phyloP scores from a whole-genome alignment of 2,888 invertebrate genomes.

The Himalopsyche kuldschensis region DNA sequence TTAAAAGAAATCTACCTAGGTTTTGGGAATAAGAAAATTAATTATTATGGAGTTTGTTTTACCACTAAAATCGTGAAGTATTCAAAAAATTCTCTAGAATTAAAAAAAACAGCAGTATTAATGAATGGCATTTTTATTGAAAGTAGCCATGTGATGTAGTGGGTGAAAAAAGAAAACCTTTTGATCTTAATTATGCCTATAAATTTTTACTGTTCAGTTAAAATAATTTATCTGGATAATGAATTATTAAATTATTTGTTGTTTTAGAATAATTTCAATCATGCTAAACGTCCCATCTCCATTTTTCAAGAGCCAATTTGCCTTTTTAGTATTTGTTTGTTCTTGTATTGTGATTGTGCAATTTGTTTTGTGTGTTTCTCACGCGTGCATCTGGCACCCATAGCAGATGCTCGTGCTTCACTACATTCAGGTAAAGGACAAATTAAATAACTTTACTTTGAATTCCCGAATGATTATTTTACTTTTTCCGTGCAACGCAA shows the following conservation, averaged over 20 bases:
- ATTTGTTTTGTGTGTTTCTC: constrained; percentile 38
- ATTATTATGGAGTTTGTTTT: too few species aligned
- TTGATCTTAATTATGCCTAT: too few species aligned
- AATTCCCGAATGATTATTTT: not conserved
- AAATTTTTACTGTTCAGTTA: too few species aligned
- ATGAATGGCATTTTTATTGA: too few species aligned
- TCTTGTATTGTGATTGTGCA: constrained; percentile 37
- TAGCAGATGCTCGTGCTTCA: constrained; percentile 49
- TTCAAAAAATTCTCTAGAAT: too few species aligned
- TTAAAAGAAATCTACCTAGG: too few species aligned
- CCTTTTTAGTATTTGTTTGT: constrained; percentile 16
- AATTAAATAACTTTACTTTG: constrained; percentile 4
- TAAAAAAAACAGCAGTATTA: too few species aligned
- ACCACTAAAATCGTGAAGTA: too few species aligned
- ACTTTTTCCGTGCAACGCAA: not conserved
- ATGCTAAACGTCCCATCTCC: not conserved
- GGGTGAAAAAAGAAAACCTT: too few species aligned
- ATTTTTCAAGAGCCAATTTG: not conserved
- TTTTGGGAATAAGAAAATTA: too few species aligned
- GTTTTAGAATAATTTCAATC: not conserved
- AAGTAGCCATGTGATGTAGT: too few species aligned
- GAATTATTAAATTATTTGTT: not conserved
- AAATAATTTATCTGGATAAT: too few species aligned
- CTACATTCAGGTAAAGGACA: constrained; percentile 49
- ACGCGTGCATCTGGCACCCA: constrained; percentile 30